phyloP scores from a whole-genome alignment of 2,797 vertebrate genomes.

The Gadopsis marmoratus region DNA sequence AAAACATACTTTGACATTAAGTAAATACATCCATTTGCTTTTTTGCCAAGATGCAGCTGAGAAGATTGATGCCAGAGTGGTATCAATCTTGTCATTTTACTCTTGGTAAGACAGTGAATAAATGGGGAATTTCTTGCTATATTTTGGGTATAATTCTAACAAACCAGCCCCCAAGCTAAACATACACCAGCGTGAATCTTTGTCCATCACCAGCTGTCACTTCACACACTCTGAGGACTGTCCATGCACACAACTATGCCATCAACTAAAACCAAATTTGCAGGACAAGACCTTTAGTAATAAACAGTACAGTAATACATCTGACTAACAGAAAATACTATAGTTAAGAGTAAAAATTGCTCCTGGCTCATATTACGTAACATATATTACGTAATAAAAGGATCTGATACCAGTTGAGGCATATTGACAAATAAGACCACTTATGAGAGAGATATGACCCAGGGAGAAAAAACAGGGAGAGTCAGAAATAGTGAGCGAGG shows the following conservation, averaged over 20 bases:
- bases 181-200: neutral
- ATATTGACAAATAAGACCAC: conserved; percentile 48
- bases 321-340: conserved; percentile 1
- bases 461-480: conserved; percentile 22
- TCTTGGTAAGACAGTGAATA: too few relatives aligned
- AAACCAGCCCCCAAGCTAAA: neutral
- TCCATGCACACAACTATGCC: neutral
- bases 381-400: neutral
- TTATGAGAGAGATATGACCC: conserved; percentile 39
- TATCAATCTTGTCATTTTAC: too few relatives aligned
- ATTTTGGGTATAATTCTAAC: neutral
- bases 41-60: neutral
- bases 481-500: conserved; percentile 35
- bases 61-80: neutral
- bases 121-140: neutral
- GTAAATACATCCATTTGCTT: neutral
- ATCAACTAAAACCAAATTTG: neutral
- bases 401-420: conserved; percentile 33
- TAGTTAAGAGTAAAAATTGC: neutral
- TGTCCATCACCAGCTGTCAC: neutral
- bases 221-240: neutral
- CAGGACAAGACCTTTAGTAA: neutral
- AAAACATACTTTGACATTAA: neutral
- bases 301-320: neutral
- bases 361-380: conserved; percentile 30